These are phyloP conservation scores for Leptonema lineaticorne DNA, from an alignment of 1,140 invertebrate genomes.

Conservation along the genomic window DNA sequence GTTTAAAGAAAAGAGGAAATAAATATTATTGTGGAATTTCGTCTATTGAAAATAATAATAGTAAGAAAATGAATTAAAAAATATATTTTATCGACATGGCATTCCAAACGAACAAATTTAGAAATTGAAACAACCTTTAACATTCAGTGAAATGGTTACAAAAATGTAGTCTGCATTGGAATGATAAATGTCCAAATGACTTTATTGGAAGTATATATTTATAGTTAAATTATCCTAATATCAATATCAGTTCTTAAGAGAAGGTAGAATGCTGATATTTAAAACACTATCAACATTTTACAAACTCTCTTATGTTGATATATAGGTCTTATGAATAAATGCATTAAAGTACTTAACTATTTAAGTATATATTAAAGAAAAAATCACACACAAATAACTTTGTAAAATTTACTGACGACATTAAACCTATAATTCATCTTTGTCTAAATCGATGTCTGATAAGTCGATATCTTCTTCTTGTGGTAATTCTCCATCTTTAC, in stretches of 20 bases:
- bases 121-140: background rate
- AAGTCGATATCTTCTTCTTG: slow-evolving; percentile 92
- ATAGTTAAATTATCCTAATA: background rate
- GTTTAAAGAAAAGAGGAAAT: no score
- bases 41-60: no score
- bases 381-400: background rate
- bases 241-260: slow-evolving; percentile 35
- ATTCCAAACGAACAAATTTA: background rate
- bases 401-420: slow-evolving; percentile 1
- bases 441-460: slow-evolving; percentile 86
- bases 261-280: slow-evolving; percentile 44
- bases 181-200: slow-evolving; percentile 9
- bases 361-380: slow-evolving; percentile 19
- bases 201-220: background rate
- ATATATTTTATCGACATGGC: background rate
- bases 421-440: slow-evolving; percentile 72
- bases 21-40: no score
- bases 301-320: slow-evolving; percentile 7
- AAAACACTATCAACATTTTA: slow-evolving; percentile 24
- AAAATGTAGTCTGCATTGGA: background rate
- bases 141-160: slow-evolving; percentile 1
- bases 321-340: slow-evolving; percentile 9
- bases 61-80: background rate
- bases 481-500: slow-evolving; percentile 90
- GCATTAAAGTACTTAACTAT: slow-evolving; percentile 13